Evolutionary conservation across 2,797 vertebrate genomes (phyloP).

Genomic region (Fratercula arctica): DNA sequence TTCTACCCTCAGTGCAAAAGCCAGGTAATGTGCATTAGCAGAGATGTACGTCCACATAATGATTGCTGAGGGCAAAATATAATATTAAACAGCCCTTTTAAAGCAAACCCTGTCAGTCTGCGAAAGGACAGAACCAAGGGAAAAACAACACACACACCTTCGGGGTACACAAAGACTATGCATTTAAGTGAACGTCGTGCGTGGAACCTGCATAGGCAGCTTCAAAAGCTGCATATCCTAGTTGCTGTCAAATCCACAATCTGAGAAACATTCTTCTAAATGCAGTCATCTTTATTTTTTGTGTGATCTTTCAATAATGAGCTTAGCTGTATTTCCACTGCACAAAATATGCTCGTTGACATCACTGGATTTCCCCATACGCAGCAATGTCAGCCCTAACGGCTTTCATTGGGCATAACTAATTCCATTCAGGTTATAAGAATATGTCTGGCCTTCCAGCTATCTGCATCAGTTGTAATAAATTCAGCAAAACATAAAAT

Average conservation of each 20-base stretch:
- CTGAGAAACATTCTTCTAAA: neutral
- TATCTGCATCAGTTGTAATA: neutral
- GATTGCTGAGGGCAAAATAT: neutral
- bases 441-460: neutral
- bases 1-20: neutral
- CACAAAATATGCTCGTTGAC: accelerated
- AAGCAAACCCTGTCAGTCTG: neutral
- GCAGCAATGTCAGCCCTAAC: neutral
- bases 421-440: neutral
- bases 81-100: neutral
- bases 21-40: neutral
- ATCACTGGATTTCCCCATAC: neutral
- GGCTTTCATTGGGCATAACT: neutral
- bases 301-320: neutral
- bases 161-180: accelerated
- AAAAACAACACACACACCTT: accelerated
- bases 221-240: neutral
- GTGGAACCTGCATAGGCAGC: neutral
- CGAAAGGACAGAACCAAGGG: neutral
- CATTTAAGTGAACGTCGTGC: neutral
- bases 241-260: neutral
- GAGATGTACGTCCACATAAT: neutral
- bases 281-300: neutral
- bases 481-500: neutral
- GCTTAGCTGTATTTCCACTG: neutral